Percentiles rank a stretch among this genome's conserved stretches.
Conservation (phyloP, 2,797 vertebrate species). For the Tarsius wallacei region DNA sequence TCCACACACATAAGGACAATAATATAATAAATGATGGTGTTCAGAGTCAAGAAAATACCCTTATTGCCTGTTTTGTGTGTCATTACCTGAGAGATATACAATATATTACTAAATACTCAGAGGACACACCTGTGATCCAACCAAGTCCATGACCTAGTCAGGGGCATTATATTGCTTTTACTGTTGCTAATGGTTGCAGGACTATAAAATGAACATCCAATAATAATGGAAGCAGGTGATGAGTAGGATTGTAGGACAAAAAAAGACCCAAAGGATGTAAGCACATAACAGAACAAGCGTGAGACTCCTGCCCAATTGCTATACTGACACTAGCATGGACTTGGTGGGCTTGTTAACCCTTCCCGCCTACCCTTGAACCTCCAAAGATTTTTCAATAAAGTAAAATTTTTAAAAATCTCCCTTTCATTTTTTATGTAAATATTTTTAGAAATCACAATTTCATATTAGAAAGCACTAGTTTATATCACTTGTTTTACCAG, state of each 20-base stretch:
- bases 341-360: not conserved
- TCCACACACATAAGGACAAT: not conserved
- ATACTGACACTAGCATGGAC: fast-evolving
- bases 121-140: not conserved
- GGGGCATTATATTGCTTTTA: not conserved
- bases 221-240: not conserved
- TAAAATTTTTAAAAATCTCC: not conserved
- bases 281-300: not conserved
- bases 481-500: conserved; percentile 25
- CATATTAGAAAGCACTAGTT: conserved; percentile 11
- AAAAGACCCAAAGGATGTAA: not conserved
- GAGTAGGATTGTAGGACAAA: not conserved
- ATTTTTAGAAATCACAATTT: conserved; percentile 48
- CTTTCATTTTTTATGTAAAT: not conserved
- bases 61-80: not conserved
- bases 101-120: not conserved
- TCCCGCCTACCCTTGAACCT: no score
- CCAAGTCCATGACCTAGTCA: not conserved
- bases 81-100: not conserved
- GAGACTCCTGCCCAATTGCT: not conserved
- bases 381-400: not conserved
- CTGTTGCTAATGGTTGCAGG: not conserved
- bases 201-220: not conserved
- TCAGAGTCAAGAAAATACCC: not conserved
- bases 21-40: not conserved